Evolutionary conservation across 2,797 vertebrate species (phyloP).

Genomic region (Urophycis tenuis): DNA sequence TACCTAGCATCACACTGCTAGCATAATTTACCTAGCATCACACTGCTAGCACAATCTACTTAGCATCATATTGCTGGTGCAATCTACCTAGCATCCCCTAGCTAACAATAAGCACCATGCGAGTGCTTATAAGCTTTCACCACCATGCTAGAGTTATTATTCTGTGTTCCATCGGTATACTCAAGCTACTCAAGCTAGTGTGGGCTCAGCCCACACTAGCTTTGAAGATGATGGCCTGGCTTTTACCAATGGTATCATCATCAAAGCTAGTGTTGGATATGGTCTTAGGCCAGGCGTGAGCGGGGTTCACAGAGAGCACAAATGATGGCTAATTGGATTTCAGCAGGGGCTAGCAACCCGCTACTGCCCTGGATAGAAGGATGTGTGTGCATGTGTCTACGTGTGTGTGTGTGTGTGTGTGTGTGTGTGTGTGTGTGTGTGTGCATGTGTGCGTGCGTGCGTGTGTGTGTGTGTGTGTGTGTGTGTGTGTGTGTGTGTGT

Average conservation of each 20-base stretch:
- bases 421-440: slow-evolving; percentile 6
- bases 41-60: no score
- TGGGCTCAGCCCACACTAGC: no score
- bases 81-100: background rate
- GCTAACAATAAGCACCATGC: background rate
- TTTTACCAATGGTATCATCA: no score
- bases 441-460: background rate
- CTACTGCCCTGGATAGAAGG: background rate
- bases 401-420: slow-evolving; percentile 3
- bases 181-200: no score
- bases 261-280: background rate
- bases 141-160: background rate
- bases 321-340: background rate
- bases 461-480: background rate
- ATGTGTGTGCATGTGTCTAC: background rate
- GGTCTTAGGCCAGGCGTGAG: background rate
- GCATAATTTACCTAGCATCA: no score
- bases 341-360: background rate
- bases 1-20: background rate
- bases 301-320: background rate
- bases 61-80: background rate
- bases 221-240: no score
- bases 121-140: background rate
- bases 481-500: slow-evolving; percentile 6
- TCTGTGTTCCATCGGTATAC: no score